A percentile compares a stretch with the other conserved stretches of the same genome.
Evolutionary conservation across 1,140 invertebrate genomes (phyloP).

Genomic region (Agrypnia vestita): DNA sequence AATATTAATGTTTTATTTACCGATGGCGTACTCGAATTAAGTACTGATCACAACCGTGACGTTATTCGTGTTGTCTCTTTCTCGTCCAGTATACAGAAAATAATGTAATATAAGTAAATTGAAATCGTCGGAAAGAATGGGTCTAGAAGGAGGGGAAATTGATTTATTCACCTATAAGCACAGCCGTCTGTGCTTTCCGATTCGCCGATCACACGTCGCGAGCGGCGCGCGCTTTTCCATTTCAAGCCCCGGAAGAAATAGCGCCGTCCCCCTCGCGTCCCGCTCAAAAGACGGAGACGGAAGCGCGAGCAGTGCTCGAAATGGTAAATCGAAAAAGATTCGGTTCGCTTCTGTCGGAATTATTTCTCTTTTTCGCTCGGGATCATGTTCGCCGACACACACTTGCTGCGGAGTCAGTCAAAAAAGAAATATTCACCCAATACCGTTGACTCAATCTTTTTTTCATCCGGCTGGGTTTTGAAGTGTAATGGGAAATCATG

Average conservation of each 20-base stretch:
- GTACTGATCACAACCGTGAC: too few relatives aligned
- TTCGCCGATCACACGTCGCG: neutral
- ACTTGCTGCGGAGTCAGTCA: constrained; percentile 50
- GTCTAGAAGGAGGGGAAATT: constrained; percentile 40
- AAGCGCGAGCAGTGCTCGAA: neutral
- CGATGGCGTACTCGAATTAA: too few relatives aligned
- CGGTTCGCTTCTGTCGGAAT: neutral
- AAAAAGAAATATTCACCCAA: constrained; percentile 53
- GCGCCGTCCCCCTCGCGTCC: neutral
- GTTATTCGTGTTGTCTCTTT: too few relatives aligned
- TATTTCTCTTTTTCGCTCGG: neutral
- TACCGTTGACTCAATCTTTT: constrained; percentile 50
- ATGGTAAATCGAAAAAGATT: neutral
- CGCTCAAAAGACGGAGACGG: neutral
- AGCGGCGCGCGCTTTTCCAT: neutral
- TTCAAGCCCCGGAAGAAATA: constrained; percentile 10
- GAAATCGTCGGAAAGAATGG: constrained; percentile 39
- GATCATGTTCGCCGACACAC: constrained; percentile 32
- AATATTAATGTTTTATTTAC: too few relatives aligned
- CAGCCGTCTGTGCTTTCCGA: neutral
- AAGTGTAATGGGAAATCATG: constrained; percentile 3
- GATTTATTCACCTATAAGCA: constrained; percentile 55
- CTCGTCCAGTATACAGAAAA: neutral
- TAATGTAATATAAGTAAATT: constrained; percentile 52
- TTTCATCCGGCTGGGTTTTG: neutral